Conservation (phyloP, 2,797 vertebrate genomes). For the Liparis tanakae region DNA sequence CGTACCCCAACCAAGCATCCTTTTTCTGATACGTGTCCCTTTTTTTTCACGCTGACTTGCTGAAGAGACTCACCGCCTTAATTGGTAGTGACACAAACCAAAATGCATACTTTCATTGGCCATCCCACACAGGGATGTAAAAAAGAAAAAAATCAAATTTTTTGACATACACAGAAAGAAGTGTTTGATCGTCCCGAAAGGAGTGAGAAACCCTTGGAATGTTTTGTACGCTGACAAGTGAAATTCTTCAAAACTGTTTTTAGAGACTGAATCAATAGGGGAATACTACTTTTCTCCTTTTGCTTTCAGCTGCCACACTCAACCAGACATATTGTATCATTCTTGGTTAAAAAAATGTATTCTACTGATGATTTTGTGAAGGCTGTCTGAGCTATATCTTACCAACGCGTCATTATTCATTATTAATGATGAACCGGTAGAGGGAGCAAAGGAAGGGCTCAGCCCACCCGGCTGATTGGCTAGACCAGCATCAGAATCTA, state of each 20-base stretch:
- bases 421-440: slow-evolving; percentile 9
- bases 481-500: background rate
- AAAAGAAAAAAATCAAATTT: background rate
- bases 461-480: slow-evolving; percentile 9
- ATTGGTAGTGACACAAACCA: slow-evolving; percentile 45
- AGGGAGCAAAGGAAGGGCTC: background rate
- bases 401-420: slow-evolving; percentile 21
- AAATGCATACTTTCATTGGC: slow-evolving; percentile 34
- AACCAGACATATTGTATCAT: slow-evolving; percentile 29
- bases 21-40: background rate
- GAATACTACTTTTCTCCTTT: slow-evolving; percentile 41
- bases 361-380: slow-evolving; percentile 5
- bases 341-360: slow-evolving; percentile 33
- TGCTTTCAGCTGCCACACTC: slow-evolving; percentile 32
- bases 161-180: slow-evolving; percentile 9
- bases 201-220: slow-evolving; percentile 53
- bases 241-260: slow-evolving; percentile 59
- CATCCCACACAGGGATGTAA: slow-evolving; percentile 8
- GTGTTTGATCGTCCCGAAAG: slow-evolving; percentile 40
- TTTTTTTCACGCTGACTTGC: slow-evolving; percentile 37
- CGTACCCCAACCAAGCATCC: slow-evolving; percentile 7
- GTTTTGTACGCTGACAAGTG: slow-evolving; percentile 34
- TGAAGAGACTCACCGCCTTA: slow-evolving; percentile 31
- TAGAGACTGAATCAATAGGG: slow-evolving; percentile 49
- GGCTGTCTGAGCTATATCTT: slow-evolving; percentile 9